These are phyloP conservation scores for Phyllostomus hastatus DNA, from an alignment of 2,113 vertebrate species.

Conservation along the genomic window DNA sequence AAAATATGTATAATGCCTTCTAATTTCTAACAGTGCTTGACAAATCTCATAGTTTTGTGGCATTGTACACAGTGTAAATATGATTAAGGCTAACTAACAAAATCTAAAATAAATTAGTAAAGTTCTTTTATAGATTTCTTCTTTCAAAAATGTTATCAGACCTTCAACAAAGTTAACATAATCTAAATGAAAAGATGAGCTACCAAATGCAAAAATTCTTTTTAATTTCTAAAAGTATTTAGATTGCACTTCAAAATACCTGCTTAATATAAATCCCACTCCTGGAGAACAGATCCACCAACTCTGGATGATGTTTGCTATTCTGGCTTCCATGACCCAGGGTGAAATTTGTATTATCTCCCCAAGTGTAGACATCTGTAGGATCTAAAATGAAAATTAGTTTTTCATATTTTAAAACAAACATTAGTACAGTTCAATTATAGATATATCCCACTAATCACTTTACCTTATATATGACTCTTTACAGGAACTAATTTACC, in stretches of 20 bases:
- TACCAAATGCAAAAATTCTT: slow-evolving; percentile 3
- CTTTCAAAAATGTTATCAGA: neutral
- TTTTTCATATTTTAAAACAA: slow-evolving; percentile 25
- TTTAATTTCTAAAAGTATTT: neutral
- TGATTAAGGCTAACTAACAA: neutral
- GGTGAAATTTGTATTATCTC: slow-evolving; percentile 96
- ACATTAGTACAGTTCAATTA: neutral
- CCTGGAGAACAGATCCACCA: slow-evolving; percentile 94
- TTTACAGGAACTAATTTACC: neutral
- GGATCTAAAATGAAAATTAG: slow-evolving; percentile 86
- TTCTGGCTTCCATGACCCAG: slow-evolving; percentile 96
- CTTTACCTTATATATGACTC: slow-evolving; percentile 12
- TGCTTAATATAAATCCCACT: slow-evolving; percentile 94
- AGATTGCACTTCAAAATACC: slow-evolving; percentile 79
- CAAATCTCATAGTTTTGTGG: neutral
- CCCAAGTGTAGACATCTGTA: slow-evolving; percentile 97
- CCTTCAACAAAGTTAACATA: slow-evolving; percentile 40
- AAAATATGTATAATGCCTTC: neutral
- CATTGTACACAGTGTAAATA: neutral
- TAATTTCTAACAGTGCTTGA: neutral
- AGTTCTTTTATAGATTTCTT: neutral
- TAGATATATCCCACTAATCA: neutral
- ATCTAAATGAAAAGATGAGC: slow-evolving; percentile 19
- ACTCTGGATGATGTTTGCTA: slow-evolving; percentile 93
- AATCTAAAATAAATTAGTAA: neutral